Evolutionary conservation across 1,140 invertebrate species (phyloP).

Genomic region (Drosophila quadrilineata): DNA sequence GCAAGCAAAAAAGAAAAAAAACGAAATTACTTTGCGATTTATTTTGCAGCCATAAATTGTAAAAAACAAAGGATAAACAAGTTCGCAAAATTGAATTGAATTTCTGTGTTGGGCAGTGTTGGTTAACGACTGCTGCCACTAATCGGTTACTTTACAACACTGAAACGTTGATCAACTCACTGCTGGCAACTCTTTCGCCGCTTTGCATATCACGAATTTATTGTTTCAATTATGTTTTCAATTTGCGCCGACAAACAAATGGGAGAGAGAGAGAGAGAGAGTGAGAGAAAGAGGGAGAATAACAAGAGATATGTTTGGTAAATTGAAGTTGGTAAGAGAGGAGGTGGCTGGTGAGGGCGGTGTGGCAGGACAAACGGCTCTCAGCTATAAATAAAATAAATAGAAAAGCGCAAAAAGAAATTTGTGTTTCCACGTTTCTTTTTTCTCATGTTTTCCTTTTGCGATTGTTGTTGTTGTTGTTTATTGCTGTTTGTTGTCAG

Average conservation of each 20-base stretch:
- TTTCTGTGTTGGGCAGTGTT: not conserved
- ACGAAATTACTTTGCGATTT: no score
- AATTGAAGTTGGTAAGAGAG: no score
- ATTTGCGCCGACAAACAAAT: conserved; percentile 77
- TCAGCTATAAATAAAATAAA: conserved; percentile 67
- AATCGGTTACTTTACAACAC: not conserved
- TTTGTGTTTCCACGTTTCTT: not conserved
- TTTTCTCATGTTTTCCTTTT: not conserved
- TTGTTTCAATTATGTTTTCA: conserved; percentile 80
- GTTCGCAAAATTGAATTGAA: conserved; percentile 47
- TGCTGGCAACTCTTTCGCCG: conserved; percentile 50
- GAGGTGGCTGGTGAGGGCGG: no score
- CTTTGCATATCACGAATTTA: conserved; percentile 52
- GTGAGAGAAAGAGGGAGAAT: no score
- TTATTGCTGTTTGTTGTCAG: conserved; percentile 40
- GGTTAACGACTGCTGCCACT: not conserved
- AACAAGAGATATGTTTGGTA: no score
- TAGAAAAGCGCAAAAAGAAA: conserved; percentile 47
- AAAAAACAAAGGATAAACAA: not conserved
- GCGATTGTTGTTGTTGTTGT: conserved; percentile 8
- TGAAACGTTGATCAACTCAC: not conserved
- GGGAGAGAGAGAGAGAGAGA: no score
- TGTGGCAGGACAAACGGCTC: no score
- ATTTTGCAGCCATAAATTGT: no score
- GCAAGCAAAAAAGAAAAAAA: conserved; percentile 3